These are phyloP conservation scores for Anguilla japonica DNA, from an alignment of 2,113 vertebrate genomes.

Conservation along the genomic window DNA sequence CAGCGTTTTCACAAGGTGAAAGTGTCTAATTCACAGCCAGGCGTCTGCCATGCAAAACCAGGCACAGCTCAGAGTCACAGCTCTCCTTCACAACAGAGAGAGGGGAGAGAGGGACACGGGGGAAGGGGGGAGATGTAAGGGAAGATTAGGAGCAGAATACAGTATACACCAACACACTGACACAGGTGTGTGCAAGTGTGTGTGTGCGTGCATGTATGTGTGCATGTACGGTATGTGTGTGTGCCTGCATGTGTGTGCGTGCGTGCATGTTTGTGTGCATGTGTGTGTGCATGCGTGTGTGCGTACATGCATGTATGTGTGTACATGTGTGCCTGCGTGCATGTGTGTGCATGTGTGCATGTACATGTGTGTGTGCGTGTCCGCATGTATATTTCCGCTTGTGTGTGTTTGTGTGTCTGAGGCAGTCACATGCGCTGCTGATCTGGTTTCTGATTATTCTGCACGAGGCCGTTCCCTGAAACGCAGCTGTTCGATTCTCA, in stretches of 20 bases:
- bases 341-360: neutral
- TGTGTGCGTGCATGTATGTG: neutral
- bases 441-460: no score
- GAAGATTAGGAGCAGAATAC: no score
- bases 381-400: neutral
- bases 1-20: neutral
- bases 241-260: neutral
- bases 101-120: no score
- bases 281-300: neutral
- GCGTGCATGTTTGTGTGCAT: slow-evolving; percentile 5
- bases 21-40: neutral
- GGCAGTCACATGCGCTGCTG: no score
- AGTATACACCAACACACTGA: no score
- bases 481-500: no score
- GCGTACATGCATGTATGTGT: neutral
- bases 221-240: no score
- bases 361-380: neutral
- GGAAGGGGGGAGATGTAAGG: no score
- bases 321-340: neutral
- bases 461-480: no score
- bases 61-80: neutral
- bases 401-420: neutral
- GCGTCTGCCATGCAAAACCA: neutral
- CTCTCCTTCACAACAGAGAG: neutral
- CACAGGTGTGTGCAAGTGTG: neutral